These are phyloP conservation scores for Clarias fuscus DNA, from an alignment of 2,797 vertebrate species.

Conservation along the genomic window DNA sequence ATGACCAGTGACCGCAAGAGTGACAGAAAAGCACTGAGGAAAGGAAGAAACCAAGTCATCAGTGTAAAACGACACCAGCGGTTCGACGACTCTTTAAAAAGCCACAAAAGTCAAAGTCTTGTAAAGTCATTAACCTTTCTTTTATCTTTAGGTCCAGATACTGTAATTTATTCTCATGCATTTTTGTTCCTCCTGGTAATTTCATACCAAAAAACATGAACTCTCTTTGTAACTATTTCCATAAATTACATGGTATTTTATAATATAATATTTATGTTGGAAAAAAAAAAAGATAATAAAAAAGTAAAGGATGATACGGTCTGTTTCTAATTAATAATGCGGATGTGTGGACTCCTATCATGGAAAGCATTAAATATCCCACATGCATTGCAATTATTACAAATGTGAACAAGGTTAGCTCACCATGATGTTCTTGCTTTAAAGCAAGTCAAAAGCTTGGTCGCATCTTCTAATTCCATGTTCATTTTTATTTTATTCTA, in stretches of 20 bases:
- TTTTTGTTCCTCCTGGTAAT: not conserved
- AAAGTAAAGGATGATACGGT: not conserved
- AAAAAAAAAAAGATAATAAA: not conserved
- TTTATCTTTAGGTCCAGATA: not conserved
- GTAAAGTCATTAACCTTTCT: slow-evolving; percentile 11
- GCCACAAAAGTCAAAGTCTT: slow-evolving; percentile 1
- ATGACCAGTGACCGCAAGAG: slow-evolving; percentile 18
- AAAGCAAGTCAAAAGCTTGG: not conserved
- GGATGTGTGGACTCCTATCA: not conserved
- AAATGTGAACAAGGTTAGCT: not conserved
- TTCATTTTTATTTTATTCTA: too few species aligned
- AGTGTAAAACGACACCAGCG: slow-evolving; percentile 29
- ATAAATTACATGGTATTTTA: not conserved
- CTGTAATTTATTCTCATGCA: not conserved
- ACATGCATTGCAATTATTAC: not conserved
- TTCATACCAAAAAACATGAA: too few species aligned
- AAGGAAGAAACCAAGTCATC: slow-evolving; percentile 6
- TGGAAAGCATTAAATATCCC: slow-evolving; percentile 3
- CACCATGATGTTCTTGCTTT: not conserved
- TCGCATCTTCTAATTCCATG: too few species aligned
- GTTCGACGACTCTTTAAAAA: slow-evolving; percentile 18
- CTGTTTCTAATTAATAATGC: not conserved
- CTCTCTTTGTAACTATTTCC: not conserved
- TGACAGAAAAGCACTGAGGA: slow-evolving; percentile 23
- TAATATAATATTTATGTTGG: too few species aligned